Evolutionary conservation across 2,113 vertebrate species (phyloP), one percentile per base, ranked within the genome.

Genomic region (Callorhinus ursinus): DNA sequence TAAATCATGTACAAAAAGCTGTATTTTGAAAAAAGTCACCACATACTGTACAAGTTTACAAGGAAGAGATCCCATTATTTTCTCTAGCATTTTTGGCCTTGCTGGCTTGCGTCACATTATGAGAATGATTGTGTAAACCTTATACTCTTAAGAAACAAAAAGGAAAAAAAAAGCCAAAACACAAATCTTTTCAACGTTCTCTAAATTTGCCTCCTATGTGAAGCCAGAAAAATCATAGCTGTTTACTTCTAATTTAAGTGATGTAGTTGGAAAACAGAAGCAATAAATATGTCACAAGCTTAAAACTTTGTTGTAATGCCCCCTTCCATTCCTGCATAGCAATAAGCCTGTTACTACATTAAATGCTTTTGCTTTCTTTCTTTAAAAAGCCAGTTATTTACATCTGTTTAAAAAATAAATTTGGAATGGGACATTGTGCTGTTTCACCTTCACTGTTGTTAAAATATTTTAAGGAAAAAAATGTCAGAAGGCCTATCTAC

Each of bases 11-110:
- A 99, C 99, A 99, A 99, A 99, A 99, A 99, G 98, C 98, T 98
- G 99, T 99, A 98, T 99, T 99, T 99, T 99, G 98, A 99, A 99
- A 99, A 98, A 99, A 99, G 98, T 98, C 98, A 98, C 98, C 99
- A 99, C 98, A 94, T 98, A 99, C 99, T 99, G 99, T 99, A 99
- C 99, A 99, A 99, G 99, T 99, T 99, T 99, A 99, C 99, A 99
- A 99, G 99, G 99, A 99, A 99, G 98, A 99, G 98, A 99, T 98
- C 97, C 98, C 98, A 98, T 98, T 98, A 98, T 98, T 98, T 98
- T 99, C 98, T 99, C 98, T 98, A 98, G 98, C 98, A 98, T 99
- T 98, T 98, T 99, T 99, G 98, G 99, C 99, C 98, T 99, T 99
- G 98, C 99, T 99, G 99, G 99, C 99, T 99, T 98, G 98, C 63